A percentile compares a stretch with the other conserved stretches of the same genome.
phyloP scores from a whole-genome alignment of 1,140 invertebrate genomes.

The Elymnias hypermnestra region DNA sequence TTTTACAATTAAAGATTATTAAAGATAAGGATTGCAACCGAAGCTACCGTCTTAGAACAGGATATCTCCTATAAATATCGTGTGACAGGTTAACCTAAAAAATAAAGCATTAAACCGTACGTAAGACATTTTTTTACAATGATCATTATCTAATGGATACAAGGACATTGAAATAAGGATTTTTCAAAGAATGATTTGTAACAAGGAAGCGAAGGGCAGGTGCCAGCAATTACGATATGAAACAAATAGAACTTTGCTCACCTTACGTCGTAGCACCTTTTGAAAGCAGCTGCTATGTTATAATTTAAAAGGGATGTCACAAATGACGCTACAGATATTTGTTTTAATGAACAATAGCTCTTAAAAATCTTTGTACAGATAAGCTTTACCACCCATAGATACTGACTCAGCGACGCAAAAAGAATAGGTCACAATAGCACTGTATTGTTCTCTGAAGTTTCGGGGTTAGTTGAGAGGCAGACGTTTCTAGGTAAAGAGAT shows the following conservation, averaged over 20 bases:
- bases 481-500: conserved; percentile 41
- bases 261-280: conserved; percentile 42
- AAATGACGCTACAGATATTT: conserved; percentile 46
- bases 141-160: conserved; percentile 21
- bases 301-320: conserved; percentile 42
- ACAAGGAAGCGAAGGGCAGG: conserved; percentile 42
- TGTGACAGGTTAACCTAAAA: background rate
- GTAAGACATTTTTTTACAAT: conserved; percentile 1
- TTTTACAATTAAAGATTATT: background rate
- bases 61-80: conserved; percentile 1
- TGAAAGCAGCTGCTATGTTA: conserved; percentile 35
- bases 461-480: conserved; percentile 41
- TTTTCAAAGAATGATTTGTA: conserved; percentile 24
- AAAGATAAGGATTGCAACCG: background rate
- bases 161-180: conserved; percentile 21
- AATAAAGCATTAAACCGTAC: conserved; percentile 1
- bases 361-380: conserved; percentile 18
- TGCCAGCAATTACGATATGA: conserved; percentile 50
- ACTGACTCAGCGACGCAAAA: conserved; percentile 35
- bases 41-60: conserved; percentile 1
- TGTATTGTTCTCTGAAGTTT: conserved; percentile 31
- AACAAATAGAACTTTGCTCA: conserved; percentile 38
- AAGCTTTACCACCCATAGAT: conserved; percentile 36
- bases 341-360: conserved; percentile 44
- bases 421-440: conserved; percentile 31